A percentile compares a stretch with the other conserved stretches of the same genome.
phyloP scores from a whole-genome alignment of 2,888 invertebrate genomes.

The Prostheceraeus crozeri region DNA sequence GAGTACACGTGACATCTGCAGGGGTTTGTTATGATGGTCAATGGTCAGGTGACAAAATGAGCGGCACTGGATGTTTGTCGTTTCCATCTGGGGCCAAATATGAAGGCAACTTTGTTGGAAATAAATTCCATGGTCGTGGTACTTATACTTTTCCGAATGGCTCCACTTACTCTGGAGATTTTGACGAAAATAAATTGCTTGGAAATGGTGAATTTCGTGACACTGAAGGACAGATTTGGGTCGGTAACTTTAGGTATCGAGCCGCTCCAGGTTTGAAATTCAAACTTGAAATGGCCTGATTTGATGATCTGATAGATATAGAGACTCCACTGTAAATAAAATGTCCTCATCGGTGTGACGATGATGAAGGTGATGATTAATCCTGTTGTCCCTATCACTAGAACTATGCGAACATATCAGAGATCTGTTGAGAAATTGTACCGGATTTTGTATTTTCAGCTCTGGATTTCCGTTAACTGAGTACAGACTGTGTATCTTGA shows the following conservation, averaged over 20 bases:
- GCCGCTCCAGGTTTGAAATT: conserved; percentile 56
- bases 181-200: conserved; percentile 54
- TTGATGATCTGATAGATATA: too few relatives aligned
- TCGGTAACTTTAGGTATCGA: conserved; percentile 52
- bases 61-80: conserved; percentile 46
- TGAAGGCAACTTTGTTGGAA: conserved; percentile 52
- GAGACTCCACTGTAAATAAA: too few relatives aligned
- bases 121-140: conserved; percentile 52
- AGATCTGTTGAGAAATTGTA: too few relatives aligned
- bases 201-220: conserved; percentile 55
- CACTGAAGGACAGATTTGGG: conserved; percentile 53
- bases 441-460: too few relatives aligned
- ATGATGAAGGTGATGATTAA: too few relatives aligned
- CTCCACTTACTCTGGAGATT: conserved; percentile 51
- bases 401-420: too few relatives aligned
- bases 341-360: too few relatives aligned
- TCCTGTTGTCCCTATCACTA: too few relatives aligned
- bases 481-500: too few relatives aligned
- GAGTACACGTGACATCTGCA: conserved; percentile 47
- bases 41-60: conserved; percentile 54
- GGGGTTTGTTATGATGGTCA: conserved; percentile 50
- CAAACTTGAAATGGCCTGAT: conserved; percentile 45
- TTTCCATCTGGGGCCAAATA: conserved; percentile 48
- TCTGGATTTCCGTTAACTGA: too few relatives aligned
- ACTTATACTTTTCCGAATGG: conserved; percentile 54